Base-by-base conservation (phyloP, 1,140 invertebrate species). In the Xylocopa sonorina region DNA sequence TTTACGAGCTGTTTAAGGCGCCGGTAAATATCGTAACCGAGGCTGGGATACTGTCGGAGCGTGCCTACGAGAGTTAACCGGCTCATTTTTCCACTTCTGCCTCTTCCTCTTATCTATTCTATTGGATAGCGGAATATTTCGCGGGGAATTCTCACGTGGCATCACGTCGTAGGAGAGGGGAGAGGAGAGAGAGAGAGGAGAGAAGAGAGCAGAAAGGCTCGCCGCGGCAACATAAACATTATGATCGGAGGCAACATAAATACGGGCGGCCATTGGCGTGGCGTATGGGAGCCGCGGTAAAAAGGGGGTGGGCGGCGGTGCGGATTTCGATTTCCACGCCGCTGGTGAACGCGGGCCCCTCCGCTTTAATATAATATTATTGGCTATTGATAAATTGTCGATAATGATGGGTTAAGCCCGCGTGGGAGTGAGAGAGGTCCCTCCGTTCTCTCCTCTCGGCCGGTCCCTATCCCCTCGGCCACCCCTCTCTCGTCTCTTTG, bases 351-450 rank as follows among this genome's bases (percentile, higher is more conserved):
- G 87, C 83, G 85, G 84, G 82, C 79, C 48, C 78, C 84, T 84
- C 87, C 81, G 86, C 91, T 92, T 93, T 93, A 93, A 93, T 93
- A 93, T 93, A 93, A 93, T 92, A 93, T 92, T 93, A 93, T 93
- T 93, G 92, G 92, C 92, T 93, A 93, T 93, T 93, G 92, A 93
- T 93, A 93, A 93, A 93, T 93, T 93, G 91, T 93, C 92, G 91
- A 93, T 93, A 93, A 93, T 93, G 91, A 93, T 91, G 91, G 92
- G 85, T 86, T 87, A 86, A 84, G 64, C 41, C 80, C 73, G 84
- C 78, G 81, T 80, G 85, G 82, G 84, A 81, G 85, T 78, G 80
- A 60, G 80, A 38, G 67, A 55, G 78, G 63, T 68, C 68, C 63
- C 38, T 81, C 64, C 60, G 51, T 43, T 75, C 82, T 67, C 46